These are phyloP conservation scores for Rosalia funebris DNA, from an alignment of 2,888 invertebrate genomes.

Conservation along the genomic window DNA sequence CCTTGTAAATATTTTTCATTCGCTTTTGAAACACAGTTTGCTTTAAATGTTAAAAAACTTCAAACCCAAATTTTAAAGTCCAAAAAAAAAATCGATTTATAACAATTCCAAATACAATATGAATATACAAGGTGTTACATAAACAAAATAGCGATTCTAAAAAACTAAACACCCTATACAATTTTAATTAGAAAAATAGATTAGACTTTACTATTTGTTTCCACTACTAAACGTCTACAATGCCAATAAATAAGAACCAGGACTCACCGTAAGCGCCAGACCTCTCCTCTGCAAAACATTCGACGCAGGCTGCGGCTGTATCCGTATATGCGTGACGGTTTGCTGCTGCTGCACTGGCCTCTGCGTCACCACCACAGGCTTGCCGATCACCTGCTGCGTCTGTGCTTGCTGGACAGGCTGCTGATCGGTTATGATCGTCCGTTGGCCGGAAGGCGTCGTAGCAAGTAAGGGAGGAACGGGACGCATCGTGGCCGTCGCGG, in stretches of 20 bases:
- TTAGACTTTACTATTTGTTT: no score
- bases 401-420: constrained; percentile 53
- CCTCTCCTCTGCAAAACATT: constrained; percentile 72
- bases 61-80: no score
- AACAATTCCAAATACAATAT: no score
- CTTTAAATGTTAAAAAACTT: no score
- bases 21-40: no score
- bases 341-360: constrained; percentile 60
- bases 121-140: no score
- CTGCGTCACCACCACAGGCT: constrained; percentile 66
- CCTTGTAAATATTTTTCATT: no score
- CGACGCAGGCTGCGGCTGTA: constrained; percentile 66
- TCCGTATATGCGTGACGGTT: constrained; percentile 67
- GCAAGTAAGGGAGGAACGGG: constrained; percentile 60
- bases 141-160: no score
- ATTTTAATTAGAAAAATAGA: no score
- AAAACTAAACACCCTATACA: no score
- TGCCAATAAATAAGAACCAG: not conserved
- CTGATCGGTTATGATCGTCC: constrained; percentile 55
- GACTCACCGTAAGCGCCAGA: constrained; percentile 74
- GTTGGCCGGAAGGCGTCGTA: constrained; percentile 54
- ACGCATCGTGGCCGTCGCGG: constrained; percentile 51
- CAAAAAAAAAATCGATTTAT: no score
- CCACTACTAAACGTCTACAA: no score
- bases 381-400: constrained; percentile 62